Conservation (phyloP, 2,797 vertebrate genomes). For the Thalassophryne amazonica region DNA sequence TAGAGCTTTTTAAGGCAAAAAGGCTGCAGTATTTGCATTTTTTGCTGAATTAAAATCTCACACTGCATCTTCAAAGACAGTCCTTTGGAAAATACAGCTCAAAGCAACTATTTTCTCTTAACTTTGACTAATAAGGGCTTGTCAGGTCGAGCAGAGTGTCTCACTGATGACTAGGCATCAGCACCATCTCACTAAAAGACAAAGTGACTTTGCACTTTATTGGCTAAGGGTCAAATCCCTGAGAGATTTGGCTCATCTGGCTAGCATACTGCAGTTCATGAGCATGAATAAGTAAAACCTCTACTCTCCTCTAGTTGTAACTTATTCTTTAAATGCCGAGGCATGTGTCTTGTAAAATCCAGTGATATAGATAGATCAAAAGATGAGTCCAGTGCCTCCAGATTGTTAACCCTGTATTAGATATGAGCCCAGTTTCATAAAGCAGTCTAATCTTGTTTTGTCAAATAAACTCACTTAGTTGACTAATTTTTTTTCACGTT, state of each 20-base stretch:
- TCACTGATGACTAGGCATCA: conserved; percentile 56
- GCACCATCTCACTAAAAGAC: conserved; percentile 38
- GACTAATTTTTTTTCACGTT: no score
- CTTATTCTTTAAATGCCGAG: no score
- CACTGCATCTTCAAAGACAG: conserved; percentile 4
- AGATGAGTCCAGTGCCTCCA: no score
- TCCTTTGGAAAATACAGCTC: conserved; percentile 13
- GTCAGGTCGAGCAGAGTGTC: conserved; percentile 31
- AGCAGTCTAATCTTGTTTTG: no score
- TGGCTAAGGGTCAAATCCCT: conserved; percentile 62
- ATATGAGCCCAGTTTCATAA: no score
- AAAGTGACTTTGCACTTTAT: conserved; percentile 40
- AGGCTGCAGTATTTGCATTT: conserved; percentile 4
- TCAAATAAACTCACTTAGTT: no score
- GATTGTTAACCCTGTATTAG: no score
- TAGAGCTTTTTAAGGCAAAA: conserved; percentile 2
- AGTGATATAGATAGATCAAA: no score
- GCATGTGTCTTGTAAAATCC: no score
- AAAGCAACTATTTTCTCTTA: conserved; percentile 34
- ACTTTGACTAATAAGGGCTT: conserved; percentile 51
- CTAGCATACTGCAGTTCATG: conserved; percentile 53
- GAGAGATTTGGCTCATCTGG: conserved; percentile 49
- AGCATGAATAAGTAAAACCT: neutral
- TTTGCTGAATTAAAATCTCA: conserved; percentile 20
- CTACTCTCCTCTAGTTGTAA: neutral